Percentiles rank a stretch among this genome's conserved stretches.
These are phyloP conservation scores for Phalacrocorax brasilianus DNA, from an alignment of 2,113 vertebrate species.

Conservation along the genomic window DNA sequence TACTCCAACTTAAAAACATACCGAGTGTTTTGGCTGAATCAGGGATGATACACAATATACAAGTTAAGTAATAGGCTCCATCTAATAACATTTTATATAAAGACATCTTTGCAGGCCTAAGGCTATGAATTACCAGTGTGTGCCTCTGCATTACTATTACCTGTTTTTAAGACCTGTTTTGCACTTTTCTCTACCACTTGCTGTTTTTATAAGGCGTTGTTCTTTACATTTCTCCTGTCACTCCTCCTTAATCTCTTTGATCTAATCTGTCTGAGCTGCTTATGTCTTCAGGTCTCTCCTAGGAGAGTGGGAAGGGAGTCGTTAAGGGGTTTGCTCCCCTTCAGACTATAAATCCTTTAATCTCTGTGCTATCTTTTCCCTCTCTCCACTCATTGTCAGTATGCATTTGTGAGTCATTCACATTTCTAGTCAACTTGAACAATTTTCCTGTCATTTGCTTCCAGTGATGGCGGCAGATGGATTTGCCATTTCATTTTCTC, in stretches of 20 bases:
- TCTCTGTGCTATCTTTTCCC: background rate
- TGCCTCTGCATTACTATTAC: background rate
- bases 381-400: background rate
- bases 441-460: background rate
- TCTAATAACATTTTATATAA: background rate
- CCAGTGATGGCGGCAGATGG: background rate
- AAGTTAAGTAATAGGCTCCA: background rate
- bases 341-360: background rate
- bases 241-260: background rate
- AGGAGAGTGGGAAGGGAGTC: background rate
- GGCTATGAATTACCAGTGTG: background rate
- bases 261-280: slow-evolving; percentile 28
- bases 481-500: background rate
- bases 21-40: background rate
- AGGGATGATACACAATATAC: background rate
- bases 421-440: background rate
- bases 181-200: background rate
- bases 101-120: background rate
- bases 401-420: background rate
- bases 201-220: background rate
- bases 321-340: background rate
- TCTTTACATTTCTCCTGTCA: background rate
- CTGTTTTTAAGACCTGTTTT: background rate
- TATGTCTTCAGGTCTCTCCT: background rate
- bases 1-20: background rate